phyloP scores from a whole-genome alignment of 2,797 vertebrate genomes.

The Gymnothorax reevesii region DNA sequence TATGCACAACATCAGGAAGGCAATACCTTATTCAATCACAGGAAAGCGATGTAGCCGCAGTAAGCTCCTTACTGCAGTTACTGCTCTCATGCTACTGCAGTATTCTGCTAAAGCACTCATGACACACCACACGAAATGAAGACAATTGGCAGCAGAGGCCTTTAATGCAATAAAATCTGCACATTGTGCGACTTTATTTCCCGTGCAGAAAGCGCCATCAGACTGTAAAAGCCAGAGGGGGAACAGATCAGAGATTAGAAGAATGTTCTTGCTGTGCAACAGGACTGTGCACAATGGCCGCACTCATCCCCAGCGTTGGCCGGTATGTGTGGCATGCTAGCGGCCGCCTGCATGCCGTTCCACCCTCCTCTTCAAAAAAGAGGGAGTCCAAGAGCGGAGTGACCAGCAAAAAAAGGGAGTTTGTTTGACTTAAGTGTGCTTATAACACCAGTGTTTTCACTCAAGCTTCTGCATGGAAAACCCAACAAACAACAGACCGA shows the following conservation, averaged over 20 bases:
- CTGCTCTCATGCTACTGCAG: background rate
- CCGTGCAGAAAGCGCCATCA: background rate
- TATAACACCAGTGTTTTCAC: background rate
- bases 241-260: slow-evolving; percentile 1
- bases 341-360: background rate
- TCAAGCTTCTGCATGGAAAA: background rate
- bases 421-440: background rate
- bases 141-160: background rate
- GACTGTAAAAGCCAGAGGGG: background rate
- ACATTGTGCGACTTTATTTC: background rate
- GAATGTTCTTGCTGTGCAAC: background rate
- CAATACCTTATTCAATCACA: background rate
- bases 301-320: background rate
- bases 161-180: background rate
- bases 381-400: background rate
- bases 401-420: background rate
- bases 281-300: background rate
- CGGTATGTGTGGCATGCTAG: background rate
- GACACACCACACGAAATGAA: background rate
- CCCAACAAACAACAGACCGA: background rate
- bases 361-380: background rate
- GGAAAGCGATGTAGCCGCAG: background rate
- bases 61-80: background rate
- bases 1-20: background rate
- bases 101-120: background rate